Evolutionary conservation across 2,113 vertebrate genomes (phyloP).

Genomic region (Nannobrachium achirus): DNA sequence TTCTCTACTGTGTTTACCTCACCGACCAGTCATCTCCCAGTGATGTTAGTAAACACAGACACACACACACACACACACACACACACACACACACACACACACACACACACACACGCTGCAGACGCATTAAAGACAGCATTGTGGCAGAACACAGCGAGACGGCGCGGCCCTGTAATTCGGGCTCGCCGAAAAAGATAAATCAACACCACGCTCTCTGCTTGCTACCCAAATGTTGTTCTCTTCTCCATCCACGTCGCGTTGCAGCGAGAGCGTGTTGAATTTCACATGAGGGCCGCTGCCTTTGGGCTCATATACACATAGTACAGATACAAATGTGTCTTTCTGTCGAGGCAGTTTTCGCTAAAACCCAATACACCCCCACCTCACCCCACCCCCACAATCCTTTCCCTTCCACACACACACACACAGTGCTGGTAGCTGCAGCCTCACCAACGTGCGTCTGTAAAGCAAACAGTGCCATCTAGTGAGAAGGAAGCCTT

Average conservation of each 20-base stretch:
- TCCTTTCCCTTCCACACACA: conserved; percentile 12
- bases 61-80: conserved; percentile 13
- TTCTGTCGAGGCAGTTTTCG: conserved; percentile 1
- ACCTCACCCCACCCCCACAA: conserved; percentile 27
- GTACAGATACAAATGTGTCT: background rate
- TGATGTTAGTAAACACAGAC: conserved; percentile 76
- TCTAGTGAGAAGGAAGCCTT: conserved; percentile 77
- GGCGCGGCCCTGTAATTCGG: conserved; percentile 47
- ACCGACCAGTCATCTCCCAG: conserved; percentile 68
- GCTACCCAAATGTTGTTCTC: conserved; percentile 38
- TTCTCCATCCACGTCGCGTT: conserved; percentile 6
- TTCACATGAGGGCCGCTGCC: background rate
- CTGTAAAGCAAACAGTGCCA: conserved; percentile 84
- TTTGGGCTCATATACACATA: too few relatives aligned
- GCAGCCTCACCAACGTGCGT: conserved; percentile 32
- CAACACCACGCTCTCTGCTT: conserved; percentile 32
- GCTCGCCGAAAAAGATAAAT: conserved; percentile 50
- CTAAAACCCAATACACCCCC: background rate
- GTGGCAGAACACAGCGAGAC: conserved; percentile 38
- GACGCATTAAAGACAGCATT: conserved; percentile 44
- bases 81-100: conserved; percentile 10
- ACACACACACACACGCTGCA: conserved; percentile 30
- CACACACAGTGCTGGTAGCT: conserved; percentile 17
- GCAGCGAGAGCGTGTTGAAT: background rate
- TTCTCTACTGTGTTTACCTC: conserved; percentile 76